Evolutionary conservation across 2,797 vertebrate species (phyloP).

Genomic region (Syngnathus acus): DNA sequence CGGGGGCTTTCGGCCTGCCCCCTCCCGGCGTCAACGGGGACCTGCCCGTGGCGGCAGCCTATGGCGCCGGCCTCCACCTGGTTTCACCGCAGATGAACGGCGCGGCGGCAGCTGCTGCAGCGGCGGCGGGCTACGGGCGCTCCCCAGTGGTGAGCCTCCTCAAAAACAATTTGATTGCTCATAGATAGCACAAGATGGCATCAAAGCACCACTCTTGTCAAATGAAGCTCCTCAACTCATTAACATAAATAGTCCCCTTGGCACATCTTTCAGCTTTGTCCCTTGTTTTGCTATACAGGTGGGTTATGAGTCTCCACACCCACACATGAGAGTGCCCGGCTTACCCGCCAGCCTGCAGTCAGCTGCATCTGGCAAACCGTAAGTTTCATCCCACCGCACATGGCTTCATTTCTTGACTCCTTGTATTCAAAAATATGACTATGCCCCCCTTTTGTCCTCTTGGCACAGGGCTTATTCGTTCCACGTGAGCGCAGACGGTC

Average conservation of each 20-base stretch:
- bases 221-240: too few species aligned
- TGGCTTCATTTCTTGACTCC: slow-evolving; percentile 16
- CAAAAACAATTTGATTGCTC: too few species aligned
- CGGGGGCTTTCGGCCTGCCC: slow-evolving; percentile 78
- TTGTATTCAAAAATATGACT: not conserved
- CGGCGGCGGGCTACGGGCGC: slow-evolving; percentile 69
- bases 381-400: slow-evolving; percentile 33
- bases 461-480: slow-evolving; percentile 78
- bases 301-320: slow-evolving; percentile 73
- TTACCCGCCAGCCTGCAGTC: slow-evolving; percentile 76
- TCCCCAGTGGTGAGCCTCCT: slow-evolving; percentile 73
- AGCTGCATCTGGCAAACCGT: slow-evolving; percentile 72
- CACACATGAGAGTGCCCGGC: slow-evolving; percentile 68
- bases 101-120: slow-evolving; percentile 56
- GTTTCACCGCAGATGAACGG: slow-evolving; percentile 81
- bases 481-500: slow-evolving; percentile 82
- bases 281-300: slow-evolving; percentile 46
- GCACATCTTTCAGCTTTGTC: not conserved
- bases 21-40: slow-evolving; percentile 81
- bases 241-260: too few species aligned
- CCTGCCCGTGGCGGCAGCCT: slow-evolving; percentile 64
- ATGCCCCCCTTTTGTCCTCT: not conserved
- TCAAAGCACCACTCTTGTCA: too few species aligned
- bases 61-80: slow-evolving; percentile 75
- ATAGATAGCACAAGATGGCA: too few species aligned